Percentiles rank a stretch among this genome's conserved stretches.
These are phyloP conservation scores for Tonatia bakeri DNA, from an alignment of 2,113 vertebrate genomes.

Conservation along the genomic window DNA sequence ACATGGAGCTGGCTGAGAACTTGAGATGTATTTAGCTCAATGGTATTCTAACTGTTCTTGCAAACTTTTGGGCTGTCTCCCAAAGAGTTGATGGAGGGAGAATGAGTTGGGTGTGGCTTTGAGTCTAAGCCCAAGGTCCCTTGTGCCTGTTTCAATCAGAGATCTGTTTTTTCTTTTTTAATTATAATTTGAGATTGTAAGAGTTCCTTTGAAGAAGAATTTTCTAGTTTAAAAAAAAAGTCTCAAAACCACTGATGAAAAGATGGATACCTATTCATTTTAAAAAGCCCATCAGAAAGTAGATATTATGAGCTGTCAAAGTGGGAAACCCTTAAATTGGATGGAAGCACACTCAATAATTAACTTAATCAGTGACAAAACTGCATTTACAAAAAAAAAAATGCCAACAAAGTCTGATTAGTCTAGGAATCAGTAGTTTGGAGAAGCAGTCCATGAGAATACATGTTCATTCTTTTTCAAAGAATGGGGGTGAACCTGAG, in stretches of 20 bases:
- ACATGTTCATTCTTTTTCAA: background rate
- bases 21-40: background rate
- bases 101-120: constrained; percentile 14
- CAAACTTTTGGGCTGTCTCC: background rate
- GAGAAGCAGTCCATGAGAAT: background rate
- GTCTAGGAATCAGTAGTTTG: background rate
- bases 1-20: background rate
- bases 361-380: constrained; percentile 16
- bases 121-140: background rate
- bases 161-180: background rate
- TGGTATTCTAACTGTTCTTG: constrained; percentile 14
- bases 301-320: background rate
- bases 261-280: background rate
- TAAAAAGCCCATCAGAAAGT: background rate
- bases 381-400: background rate
- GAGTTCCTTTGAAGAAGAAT: background rate
- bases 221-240: background rate
- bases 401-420: background rate
- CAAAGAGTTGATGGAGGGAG: background rate
- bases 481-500: background rate
- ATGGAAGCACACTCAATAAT: background rate
- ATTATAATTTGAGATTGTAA: background rate
- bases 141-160: constrained; percentile 15
- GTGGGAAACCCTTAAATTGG: background rate
- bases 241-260: background rate